Conservation (phyloP, 2,797 vertebrate species). For the Tiaroga cobitis region DNA sequence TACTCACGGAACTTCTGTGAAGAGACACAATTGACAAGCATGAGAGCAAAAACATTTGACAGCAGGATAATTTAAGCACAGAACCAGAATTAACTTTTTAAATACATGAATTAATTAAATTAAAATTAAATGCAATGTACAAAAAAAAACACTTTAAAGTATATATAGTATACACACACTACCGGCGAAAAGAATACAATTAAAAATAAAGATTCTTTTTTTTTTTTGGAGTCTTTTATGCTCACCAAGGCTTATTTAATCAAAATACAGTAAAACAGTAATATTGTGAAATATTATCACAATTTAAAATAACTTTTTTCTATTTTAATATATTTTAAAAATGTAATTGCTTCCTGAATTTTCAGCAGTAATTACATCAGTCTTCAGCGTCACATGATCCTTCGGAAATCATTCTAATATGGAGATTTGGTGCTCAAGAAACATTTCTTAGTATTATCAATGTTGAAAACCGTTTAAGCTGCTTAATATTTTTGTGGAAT, state of each 20-base stretch:
- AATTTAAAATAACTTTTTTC: too few relatives aligned
- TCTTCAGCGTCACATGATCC: too few relatives aligned
- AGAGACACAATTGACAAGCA: constrained; percentile 64
- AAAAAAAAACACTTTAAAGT: too few relatives aligned
- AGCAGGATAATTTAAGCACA: neutral
- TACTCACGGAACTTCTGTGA: constrained; percentile 98
- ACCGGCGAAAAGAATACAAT: neutral
- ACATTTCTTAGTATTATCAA: too few relatives aligned
- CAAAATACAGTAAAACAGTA: neutral
- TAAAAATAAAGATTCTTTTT: neutral
- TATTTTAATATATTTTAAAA: neutral
- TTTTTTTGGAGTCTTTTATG: neutral
- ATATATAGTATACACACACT: neutral
- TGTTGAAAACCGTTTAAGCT: neutral
- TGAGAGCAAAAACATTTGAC: neutral
- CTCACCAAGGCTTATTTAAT: neutral
- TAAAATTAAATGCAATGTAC: neutral
- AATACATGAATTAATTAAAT: neutral
- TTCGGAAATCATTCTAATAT: too few relatives aligned
- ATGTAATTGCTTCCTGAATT: neutral
- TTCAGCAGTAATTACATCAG: neutral
- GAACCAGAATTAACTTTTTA: neutral
- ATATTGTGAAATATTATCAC: too few relatives aligned
- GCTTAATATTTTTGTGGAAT: neutral
- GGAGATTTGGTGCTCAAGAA: too few relatives aligned